Evolutionary conservation across 2,888 invertebrate species (phyloP).

Genomic region (Ophion ventricosus): DNA sequence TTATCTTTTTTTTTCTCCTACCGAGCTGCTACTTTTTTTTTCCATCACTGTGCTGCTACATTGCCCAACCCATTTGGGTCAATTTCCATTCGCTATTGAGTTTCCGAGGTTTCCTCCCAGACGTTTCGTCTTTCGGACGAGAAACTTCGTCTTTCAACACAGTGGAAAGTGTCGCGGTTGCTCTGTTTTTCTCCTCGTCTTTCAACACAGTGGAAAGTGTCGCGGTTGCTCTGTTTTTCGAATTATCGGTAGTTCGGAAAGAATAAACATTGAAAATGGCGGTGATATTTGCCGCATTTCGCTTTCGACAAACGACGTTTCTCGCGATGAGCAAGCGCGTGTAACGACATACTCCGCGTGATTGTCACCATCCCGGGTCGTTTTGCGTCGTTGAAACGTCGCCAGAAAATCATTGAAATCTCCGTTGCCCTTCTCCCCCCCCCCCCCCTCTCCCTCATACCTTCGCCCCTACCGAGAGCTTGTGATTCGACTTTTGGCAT

Average conservation of each 20-base stretch:
- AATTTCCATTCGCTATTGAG: background rate
- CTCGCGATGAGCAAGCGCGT: conserved; percentile 21
- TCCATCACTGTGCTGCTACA: background rate
- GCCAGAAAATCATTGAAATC: conserved; percentile 70
- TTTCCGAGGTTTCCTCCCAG: background rate
- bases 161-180: background rate
- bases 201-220: background rate
- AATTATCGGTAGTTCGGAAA: background rate
- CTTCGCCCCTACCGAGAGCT: background rate
- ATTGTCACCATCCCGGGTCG: conserved; percentile 63
- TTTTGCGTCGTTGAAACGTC: conserved; percentile 71
- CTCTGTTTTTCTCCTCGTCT: too few relatives aligned
- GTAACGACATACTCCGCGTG: conserved; percentile 55
- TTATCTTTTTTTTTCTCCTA: background rate
- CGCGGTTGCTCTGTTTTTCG: background rate
- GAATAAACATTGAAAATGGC: background rate
- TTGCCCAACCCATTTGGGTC: conserved; percentile 7
- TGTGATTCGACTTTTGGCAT: conserved; percentile 51
- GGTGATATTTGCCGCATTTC: background rate
- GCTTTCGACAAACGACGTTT: background rate
- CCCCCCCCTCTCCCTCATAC: conserved; percentile 2
- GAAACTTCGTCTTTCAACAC: background rate
- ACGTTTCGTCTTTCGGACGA: background rate
- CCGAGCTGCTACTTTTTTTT: conserved; percentile 18
- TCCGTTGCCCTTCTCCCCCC: conserved; percentile 23